Evolutionary conservation across 1,140 invertebrate genomes (phyloP), one percentile per base, ranked within the genome.

Genomic region (Hirudo medicinalis): DNA sequence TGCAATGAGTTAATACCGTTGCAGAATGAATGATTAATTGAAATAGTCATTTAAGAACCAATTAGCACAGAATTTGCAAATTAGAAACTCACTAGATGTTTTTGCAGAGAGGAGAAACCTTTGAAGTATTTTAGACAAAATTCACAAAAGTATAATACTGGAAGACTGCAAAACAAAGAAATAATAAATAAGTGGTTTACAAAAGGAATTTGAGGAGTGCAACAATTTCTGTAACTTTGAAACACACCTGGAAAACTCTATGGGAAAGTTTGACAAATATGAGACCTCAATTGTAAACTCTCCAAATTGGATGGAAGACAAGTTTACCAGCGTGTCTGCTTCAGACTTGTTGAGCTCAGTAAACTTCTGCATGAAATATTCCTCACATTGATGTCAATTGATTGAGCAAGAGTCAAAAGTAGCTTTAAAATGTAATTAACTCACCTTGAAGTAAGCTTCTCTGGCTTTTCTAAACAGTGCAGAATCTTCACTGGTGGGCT

Each of bases 61-160:
- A 63, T 25, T 63, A n/a, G 57, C n/a, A 68, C 9, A 40, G 0
- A 36, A 36, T 27, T 68, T 29, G 19, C 15, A 68, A 43, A 11
- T 32, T 22, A 68, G 9, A 1, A 27, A 70, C 69, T 53, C n/a
- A 70, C 69, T 49, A 54, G 43, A 49, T 70, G 69, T 53, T 27
- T 25, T 70, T 70, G 19, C 53, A 70, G n/a, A 54, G 9, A 17
- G 53, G 22, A 49, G 17, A 53, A 25, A 70, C 43, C 53, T 29
- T 70, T 70, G 22, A 70, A 49, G 53, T 70, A 70, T 54, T 54
- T 70, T 53, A 70, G 43, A 53, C 69, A 70, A 54, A 70, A 70
- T 54, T 70, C 69, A 70, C 69, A 70, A 25, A 70, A 27, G 53
- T 53, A 70, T 25, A 70, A 32, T 54, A 49, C 49, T 54, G 69